Evolutionary conservation across 2,888 invertebrate genomes (phyloP), one percentile per base, ranked within the genome.

Genomic region (Papilio gigon): DNA sequence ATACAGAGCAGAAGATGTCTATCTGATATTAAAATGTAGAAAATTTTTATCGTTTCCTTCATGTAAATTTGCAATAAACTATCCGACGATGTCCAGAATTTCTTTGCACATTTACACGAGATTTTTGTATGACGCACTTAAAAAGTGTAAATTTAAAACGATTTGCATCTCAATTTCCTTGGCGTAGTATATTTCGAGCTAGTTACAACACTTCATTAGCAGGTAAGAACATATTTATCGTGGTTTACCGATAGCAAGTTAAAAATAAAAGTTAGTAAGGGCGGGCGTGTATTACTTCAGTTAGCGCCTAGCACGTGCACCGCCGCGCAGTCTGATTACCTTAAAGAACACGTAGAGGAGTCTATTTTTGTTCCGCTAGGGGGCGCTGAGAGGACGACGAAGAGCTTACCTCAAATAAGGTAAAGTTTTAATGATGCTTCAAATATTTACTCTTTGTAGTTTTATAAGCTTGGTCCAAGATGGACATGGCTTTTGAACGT

Each of bases 301-400:
- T 84, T 89, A 84, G 84, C 91, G 90, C 90, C 80, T 88, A 84
- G 77, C 84, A 86, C 87, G 89, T 87, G 88, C 85, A 85, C 80
- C 88, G 89, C 87, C 88, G 80, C 85, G 85, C 81, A 80, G 76
- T 82, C 84, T 85, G 84, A 89, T 88, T 88, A 88, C 86, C 82
- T 86, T 62, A 74, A 79, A 78, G 77, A 82, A 78, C 78, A 78
- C 76, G 76, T 76, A 75, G 69, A 72, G 74, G 75, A 65, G 71
- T 78, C 81, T 88, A 88, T 89, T 89, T 88, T 78, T 69, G 84
- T 83, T 61, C 76, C 73, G 73, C 74, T 78, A 75, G 84, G 84
- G 75, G 30, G 65, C 65, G 59, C 62, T 53, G 62, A 27, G 37
- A 62, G 60, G 30, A 25, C 61, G 69, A 72, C 71, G 69, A 71